A percentile compares a stretch with the other conserved stretches of the same genome.
These are phyloP conservation scores for Dendrocincla tyrannina DNA, from an alignment of 2,797 vertebrate genomes.

Conservation along the genomic window DNA sequence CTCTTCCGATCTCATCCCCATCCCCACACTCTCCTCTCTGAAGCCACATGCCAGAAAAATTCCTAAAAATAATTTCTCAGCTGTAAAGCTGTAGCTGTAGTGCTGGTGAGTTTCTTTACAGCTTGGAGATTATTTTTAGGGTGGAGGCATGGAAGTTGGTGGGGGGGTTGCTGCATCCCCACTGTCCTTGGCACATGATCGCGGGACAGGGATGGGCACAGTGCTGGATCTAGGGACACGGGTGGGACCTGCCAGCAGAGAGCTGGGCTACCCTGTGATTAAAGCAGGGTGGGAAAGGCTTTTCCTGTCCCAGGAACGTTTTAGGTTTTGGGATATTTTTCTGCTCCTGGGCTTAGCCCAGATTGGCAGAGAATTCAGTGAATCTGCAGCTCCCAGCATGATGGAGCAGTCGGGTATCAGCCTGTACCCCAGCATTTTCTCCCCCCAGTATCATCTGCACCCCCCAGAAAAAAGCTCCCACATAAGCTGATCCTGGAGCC, in stretches of 20 bases:
- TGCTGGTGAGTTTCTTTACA: not conserved
- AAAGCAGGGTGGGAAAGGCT: slow-evolving; percentile 22
- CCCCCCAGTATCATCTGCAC: not conserved
- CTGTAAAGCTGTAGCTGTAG: not conserved
- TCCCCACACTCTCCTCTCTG: not conserved
- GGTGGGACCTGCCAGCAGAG: not conserved
- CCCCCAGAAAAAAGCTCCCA: not conserved
- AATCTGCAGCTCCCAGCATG: rapidly evolving
- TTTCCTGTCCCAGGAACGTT: not conserved
- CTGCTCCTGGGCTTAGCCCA: not conserved
- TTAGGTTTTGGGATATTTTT: slow-evolving; percentile 34
- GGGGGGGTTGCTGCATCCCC: not conserved
- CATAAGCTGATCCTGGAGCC: not conserved
- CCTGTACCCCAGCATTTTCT: not conserved
- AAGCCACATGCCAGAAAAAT: not conserved
- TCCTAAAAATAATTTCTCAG: slow-evolving; percentile 43
- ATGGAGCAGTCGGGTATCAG: rapidly evolving
- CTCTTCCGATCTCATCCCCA: too few relatives aligned
- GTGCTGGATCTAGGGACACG: not conserved
- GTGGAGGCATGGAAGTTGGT: not conserved
- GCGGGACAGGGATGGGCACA: not conserved
- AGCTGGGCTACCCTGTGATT: slow-evolving; percentile 47
- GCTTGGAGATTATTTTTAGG: not conserved
- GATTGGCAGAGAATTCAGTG: not conserved
- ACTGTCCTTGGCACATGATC: not conserved